phyloP scores from a whole-genome alignment of 2,113 vertebrate species.

The Channa argus region DNA sequence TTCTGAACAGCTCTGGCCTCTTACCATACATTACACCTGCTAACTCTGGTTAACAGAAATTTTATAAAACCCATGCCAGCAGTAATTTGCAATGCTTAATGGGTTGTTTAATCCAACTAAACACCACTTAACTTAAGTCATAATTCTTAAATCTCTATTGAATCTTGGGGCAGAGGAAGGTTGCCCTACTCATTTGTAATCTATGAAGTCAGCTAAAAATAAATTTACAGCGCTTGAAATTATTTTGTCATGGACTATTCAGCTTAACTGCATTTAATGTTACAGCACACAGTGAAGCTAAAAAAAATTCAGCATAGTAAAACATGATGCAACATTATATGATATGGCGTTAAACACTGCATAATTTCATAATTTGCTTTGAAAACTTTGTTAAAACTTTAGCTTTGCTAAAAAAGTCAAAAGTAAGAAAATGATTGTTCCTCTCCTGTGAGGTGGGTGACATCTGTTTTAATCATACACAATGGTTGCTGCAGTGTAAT shows the following conservation, averaged over 20 bases:
- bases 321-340: conserved; percentile 9
- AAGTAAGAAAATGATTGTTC: conserved; percentile 34
- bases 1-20: too few species aligned
- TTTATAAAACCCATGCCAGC: too few species aligned
- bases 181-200: conserved; percentile 46
- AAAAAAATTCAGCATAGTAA: conserved; percentile 21
- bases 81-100: conserved; percentile 51
- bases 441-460: conserved; percentile 34
- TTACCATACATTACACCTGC: too few species aligned
- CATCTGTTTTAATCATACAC: conserved; percentile 69
- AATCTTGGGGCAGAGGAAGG: conserved; percentile 26
- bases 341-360: conserved; percentile 13
- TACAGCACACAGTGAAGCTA: conserved; percentile 23
- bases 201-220: conserved; percentile 50
- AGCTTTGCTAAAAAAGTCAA: conserved; percentile 25
- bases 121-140: conserved; percentile 46
- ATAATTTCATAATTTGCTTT: conserved; percentile 16
- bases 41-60: too few species aligned
- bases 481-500: conserved; percentile 63
- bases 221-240: conserved; percentile 49
- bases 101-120: conserved; percentile 63
- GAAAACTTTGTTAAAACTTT: conserved; percentile 3
- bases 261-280: conserved; percentile 42
- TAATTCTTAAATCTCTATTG: conserved; percentile 54
- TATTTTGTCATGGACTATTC: conserved; percentile 48